These are phyloP conservation scores for Dendrocopos noguchii DNA, from an alignment of 2,113 vertebrate genomes.

Conservation along the genomic window DNA sequence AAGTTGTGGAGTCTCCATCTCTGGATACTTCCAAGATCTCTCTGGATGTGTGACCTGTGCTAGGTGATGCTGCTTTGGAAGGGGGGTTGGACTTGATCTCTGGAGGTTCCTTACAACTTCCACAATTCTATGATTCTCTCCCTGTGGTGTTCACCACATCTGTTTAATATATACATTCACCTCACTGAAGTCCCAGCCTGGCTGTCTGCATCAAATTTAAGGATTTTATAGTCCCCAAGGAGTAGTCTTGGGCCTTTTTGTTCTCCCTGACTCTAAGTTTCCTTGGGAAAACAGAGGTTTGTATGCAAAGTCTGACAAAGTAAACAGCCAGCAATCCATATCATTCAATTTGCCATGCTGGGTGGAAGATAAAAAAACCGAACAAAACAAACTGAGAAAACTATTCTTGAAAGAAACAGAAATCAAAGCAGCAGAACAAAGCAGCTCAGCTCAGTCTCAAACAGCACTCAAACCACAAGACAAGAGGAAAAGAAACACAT, in stretches of 20 bases:
- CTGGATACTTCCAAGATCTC: too few species aligned
- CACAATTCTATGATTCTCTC: not conserved
- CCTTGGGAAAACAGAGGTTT: not conserved
- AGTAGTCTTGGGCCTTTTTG: not conserved
- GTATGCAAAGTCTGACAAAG: not conserved
- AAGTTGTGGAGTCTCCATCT: too few species aligned
- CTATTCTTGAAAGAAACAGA: not conserved
- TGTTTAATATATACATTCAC: not conserved
- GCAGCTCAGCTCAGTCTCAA: not conserved
- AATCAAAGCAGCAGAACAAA: not conserved
- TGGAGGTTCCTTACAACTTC: too few species aligned
- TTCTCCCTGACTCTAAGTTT: not conserved
- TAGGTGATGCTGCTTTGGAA: too few species aligned
- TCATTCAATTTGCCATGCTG: not conserved
- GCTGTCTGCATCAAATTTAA: not conserved
- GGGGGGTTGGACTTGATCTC: too few species aligned
- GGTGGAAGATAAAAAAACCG: not conserved
- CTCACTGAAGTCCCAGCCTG: not conserved
- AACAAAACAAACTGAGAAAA: not conserved
- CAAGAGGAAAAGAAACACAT: not conserved
- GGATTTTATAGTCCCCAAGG: not conserved
- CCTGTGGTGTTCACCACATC: not conserved
- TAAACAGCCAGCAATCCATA: not conserved
- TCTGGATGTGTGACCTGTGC: too few species aligned
- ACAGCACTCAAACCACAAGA: not conserved